Evolutionary conservation across 2,797 vertebrate genomes (phyloP).

Genomic region (Sebastes itinus): DNA sequence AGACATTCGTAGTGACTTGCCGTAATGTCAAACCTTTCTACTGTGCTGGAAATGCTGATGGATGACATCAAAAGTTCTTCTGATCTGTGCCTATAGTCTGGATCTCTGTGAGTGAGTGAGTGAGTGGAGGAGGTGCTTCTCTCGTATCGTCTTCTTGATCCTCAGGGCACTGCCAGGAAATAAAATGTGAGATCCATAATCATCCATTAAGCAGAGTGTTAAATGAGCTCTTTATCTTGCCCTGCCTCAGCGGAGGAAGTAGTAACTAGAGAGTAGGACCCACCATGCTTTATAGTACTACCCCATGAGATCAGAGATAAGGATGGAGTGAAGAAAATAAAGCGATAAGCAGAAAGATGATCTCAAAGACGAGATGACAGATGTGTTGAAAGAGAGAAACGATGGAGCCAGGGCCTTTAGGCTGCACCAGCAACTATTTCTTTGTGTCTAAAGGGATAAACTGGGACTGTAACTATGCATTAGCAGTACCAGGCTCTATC

Average conservation of each 20-base stretch:
- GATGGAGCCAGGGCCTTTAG: neutral
- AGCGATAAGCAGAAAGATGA: neutral
- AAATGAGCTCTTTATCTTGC: constrained; percentile 29
- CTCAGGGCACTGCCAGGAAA: constrained; percentile 41
- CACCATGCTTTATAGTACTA: neutral
- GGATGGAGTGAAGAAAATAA: constrained; percentile 1
- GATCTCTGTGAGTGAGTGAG: neutral
- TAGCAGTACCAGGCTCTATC: neutral
- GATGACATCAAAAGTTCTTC: neutral
- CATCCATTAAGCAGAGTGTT: constrained; percentile 40
- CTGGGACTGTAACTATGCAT: neutral
- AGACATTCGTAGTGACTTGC: neutral
- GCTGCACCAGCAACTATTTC: neutral
- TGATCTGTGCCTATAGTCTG: neutral
- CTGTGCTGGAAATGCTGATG: neutral
- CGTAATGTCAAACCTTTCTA: neutral
- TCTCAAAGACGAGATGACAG: neutral
- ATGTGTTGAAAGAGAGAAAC: neutral
- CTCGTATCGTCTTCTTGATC: constrained; percentile 24
- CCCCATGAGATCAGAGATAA: neutral
- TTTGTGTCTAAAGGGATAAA: constrained; percentile 8
- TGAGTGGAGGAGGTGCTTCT: neutral
- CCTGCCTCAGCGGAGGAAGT: constrained; percentile 1
- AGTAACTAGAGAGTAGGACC: constrained; percentile 15
- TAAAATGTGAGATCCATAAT: constrained; percentile 48